phyloP scores from a whole-genome alignment of 1,140 invertebrate genomes.

The Tenebrio molitor region DNA sequence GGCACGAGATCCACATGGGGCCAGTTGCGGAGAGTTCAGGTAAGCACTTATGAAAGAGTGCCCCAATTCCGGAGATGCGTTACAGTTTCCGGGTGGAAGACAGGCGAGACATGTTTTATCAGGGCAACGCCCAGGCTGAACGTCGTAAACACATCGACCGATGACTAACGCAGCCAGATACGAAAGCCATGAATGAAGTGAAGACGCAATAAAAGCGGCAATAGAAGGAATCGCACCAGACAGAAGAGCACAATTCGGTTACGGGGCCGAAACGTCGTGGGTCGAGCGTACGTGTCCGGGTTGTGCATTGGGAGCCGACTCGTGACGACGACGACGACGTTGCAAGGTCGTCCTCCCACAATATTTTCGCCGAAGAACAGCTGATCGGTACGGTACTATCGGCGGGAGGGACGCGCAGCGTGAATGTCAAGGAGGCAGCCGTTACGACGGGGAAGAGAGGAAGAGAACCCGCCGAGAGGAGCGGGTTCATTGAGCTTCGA shows the following conservation, averaged over 20 bases:
- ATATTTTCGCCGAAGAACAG: conserved; percentile 43
- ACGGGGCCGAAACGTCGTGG: conserved; percentile 1
- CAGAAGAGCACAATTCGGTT: conserved; percentile 23
- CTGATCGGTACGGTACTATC: conserved; percentile 28
- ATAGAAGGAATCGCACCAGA: conserved; percentile 32
- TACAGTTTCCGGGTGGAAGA: too few species aligned
- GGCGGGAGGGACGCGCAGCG: conserved; percentile 20
- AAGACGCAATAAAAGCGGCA: conserved; percentile 27
- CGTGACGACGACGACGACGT: conserved; percentile 34
- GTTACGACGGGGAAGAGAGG: conserved; percentile 27
- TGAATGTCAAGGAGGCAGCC: conserved; percentile 44
- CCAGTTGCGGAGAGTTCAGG: too few species aligned
- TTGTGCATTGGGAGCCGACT: neutral
- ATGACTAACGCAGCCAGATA: conserved; percentile 21
- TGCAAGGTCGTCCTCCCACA: conserved; percentile 49
- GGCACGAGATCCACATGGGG: too few species aligned
- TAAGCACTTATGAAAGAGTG: too few species aligned
- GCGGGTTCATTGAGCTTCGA: conserved; percentile 20
- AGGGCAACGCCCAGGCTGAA: neutral
- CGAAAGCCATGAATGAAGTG: conserved; percentile 32
- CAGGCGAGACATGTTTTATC: neutral
- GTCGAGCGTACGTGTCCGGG: neutral
- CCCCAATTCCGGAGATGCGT: too few species aligned
- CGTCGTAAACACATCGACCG: conserved; percentile 27
- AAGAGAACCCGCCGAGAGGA: neutral